Evolutionary conservation across 2,797 vertebrate genomes (phyloP), one percentile per base, ranked within the genome.

Genomic region (Diceros bicornis): DNA sequence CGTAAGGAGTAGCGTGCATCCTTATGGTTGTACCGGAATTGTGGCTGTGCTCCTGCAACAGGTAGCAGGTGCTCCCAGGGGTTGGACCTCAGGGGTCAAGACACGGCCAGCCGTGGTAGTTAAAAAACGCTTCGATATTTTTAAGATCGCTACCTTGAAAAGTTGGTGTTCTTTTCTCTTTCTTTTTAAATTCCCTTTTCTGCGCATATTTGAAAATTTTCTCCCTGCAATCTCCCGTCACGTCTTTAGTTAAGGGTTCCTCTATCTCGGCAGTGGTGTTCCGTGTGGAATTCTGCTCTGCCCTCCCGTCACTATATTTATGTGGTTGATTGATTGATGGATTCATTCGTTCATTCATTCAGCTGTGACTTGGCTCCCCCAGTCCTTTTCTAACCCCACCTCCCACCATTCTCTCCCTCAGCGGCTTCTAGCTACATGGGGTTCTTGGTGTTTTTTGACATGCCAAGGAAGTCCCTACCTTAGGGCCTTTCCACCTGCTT

Each of bases 1-100:
- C 23, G 1, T 23, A 29, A 77, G 61, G 32, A 81, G 77, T 9
- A 71, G 21, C 2, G 2, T 32, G 41, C 41, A 3, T 37, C 50
- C 20, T 57, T 0, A 0, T 0, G 4, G 29, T 4, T 16, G 20
- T 20, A 32, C 6, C 7, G 13, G 16, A n/a, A 77, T 47, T 0
- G 1, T 52, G 41, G 27, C 21, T 14, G 50, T 66, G 78, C 2
- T n/a, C 29, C 20, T 47, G 3, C 6, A 9, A 1, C 8, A 29
- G 64, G 21, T 50, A 37, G 11, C 37, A 8, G 13, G 72, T 23
- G 14, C 27, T 10, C 27, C 16, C 37, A 3, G 4, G 71, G 37
- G 13, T 18, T 14, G 74, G 84, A 50, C 29, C 21, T 75, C n/a
- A 3, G 44, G 44, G 37, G 6, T 77, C 1, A 55, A 55, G 61